phyloP scores from a whole-genome alignment of 2,113 vertebrate species.

The Sterrhoptilus dennistouni region DNA sequence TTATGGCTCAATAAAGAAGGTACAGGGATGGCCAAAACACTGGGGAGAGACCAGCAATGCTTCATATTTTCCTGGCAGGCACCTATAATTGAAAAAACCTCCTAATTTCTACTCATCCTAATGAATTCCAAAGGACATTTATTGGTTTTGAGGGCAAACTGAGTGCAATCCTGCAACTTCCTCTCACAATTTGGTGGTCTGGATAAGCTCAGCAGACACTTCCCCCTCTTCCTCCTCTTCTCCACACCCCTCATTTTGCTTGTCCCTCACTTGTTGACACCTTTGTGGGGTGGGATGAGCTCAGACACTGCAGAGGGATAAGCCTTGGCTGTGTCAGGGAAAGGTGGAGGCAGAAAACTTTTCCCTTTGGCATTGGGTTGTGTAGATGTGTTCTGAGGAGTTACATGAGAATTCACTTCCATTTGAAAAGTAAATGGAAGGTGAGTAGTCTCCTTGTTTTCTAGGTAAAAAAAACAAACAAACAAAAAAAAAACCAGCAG shows the following conservation, averaged over 20 bases:
- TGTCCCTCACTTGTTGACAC: not conserved
- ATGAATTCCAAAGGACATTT: not conserved
- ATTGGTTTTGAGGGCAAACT: not conserved
- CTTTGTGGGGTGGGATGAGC: not conserved
- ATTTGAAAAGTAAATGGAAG: not conserved
- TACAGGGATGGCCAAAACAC: not conserved
- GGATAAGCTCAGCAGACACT: not conserved
- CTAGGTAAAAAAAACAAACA: no score
- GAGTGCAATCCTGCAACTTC: not conserved
- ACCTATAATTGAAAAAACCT: not conserved
- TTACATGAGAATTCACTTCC: not conserved
- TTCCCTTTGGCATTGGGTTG: rapidly evolving
- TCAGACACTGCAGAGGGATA: not conserved
- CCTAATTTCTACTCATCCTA: not conserved
- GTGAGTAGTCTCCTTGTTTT: no score
- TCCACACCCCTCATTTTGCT: not conserved
- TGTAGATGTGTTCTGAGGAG: not conserved
- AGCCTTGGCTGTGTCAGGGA: rapidly evolving
- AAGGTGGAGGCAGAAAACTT: not conserved
- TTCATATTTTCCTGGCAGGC: not conserved
- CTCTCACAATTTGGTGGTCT: not conserved
- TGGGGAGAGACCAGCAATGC: not conserved
- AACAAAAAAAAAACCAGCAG: not conserved
- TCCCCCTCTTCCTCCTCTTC: not conserved
- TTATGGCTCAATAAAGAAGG: not conserved